Conservation (phyloP, 2,113 vertebrate genomes). For the Gallinago jamesoni region DNA sequence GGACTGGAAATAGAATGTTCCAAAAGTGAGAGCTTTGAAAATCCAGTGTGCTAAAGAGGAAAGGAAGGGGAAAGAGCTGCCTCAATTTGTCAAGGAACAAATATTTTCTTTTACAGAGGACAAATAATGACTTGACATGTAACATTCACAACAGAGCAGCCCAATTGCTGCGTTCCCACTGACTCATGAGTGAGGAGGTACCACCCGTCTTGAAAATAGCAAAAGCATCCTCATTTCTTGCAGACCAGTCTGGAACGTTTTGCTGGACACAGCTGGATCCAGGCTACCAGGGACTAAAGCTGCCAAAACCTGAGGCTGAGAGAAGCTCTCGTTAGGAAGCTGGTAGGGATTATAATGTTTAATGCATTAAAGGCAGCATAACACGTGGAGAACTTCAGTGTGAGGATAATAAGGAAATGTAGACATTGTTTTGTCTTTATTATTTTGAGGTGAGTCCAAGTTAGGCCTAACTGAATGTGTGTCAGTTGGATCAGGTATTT, state of each 20-base stretch:
- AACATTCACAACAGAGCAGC: slow-evolving; percentile 41
- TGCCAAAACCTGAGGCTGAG: neutral
- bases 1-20: slow-evolving; percentile 61
- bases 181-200: slow-evolving; percentile 34
- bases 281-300: neutral
- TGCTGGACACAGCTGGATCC: neutral
- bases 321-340: neutral
- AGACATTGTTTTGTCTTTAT: neutral
- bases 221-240: slow-evolving; percentile 26
- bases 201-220: slow-evolving; percentile 35
- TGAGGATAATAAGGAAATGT: neutral
- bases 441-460: neutral
- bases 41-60: slow-evolving; percentile 36
- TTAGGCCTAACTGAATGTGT: neutral
- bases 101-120: slow-evolving; percentile 50
- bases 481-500: neutral
- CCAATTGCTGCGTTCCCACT: slow-evolving; percentile 27
- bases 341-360: neutral
- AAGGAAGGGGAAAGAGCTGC: slow-evolving; percentile 36
- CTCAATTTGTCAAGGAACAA: slow-evolving; percentile 52
- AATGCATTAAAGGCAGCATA: neutral
- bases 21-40: slow-evolving; percentile 59
- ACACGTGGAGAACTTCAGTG: neutral
- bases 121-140: slow-evolving; percentile 60
- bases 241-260: neutral